phyloP scores from a whole-genome alignment of 2,797 vertebrate genomes.

The Phataginus tricuspis region DNA sequence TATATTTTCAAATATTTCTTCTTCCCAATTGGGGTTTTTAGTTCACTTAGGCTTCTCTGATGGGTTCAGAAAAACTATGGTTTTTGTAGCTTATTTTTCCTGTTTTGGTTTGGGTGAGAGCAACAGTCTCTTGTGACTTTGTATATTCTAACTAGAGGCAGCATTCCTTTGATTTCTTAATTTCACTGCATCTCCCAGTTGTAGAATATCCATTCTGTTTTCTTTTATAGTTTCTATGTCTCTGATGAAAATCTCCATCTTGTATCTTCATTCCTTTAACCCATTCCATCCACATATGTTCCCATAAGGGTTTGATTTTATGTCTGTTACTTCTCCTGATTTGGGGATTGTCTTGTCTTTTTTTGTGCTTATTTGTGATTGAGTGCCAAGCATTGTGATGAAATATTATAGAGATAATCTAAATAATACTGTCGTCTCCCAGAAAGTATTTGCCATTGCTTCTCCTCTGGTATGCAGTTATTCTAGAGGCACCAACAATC shows the following conservation, averaged over 20 bases:
- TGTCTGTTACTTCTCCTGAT: not conserved
- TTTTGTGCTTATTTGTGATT: not conserved
- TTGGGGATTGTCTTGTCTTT: not conserved
- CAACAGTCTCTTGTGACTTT: not conserved
- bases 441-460: slow-evolving; percentile 11
- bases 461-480: slow-evolving; percentile 6
- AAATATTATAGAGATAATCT: not conserved
- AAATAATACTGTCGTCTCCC: not conserved
- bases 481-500: not conserved
- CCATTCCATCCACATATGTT: not conserved
- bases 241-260: slow-evolving; percentile 6
- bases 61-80: not conserved
- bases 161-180: not conserved
- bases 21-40: not conserved
- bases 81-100: not conserved
- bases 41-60: not conserved
- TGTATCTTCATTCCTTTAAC: slow-evolving; percentile 16
- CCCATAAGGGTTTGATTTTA: not conserved
- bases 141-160: not conserved
- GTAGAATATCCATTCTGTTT: slow-evolving; percentile 1
- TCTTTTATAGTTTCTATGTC: not conserved
- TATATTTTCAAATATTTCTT: not conserved
- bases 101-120: not conserved
- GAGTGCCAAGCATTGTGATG: not conserved
- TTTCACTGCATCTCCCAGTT: slow-evolving; percentile 38